Evolutionary conservation across 2,113 vertebrate genomes (phyloP).

Genomic region (Mystacornis crossleyi): DNA sequence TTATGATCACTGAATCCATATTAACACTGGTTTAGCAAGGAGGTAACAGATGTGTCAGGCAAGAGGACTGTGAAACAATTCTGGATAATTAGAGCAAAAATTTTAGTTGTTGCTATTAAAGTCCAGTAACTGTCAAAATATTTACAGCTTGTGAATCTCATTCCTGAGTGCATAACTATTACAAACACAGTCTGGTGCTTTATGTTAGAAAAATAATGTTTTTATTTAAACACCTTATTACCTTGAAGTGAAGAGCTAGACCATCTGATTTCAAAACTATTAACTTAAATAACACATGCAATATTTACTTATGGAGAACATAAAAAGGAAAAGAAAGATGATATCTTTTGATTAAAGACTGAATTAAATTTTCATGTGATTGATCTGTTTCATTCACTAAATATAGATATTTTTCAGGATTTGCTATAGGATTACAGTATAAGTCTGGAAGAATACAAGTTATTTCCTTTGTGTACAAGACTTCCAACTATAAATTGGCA

Average conservation of each 20-base stretch:
- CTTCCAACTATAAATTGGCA: neutral
- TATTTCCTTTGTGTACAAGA: neutral
- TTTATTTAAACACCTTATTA: neutral
- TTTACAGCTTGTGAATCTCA: neutral
- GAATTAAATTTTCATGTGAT: neutral
- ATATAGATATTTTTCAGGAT: neutral
- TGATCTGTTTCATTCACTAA: neutral
- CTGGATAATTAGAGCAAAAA: neutral
- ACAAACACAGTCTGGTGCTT: neutral
- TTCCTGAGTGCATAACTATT: neutral
- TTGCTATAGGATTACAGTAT: neutral
- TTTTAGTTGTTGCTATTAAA: neutral
- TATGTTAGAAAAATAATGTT: neutral
- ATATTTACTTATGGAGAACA: neutral
- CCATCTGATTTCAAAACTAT: neutral
- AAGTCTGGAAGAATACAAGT: neutral
- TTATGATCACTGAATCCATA: neutral
- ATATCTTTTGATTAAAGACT: neutral
- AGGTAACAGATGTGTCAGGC: neutral
- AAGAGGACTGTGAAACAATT: neutral
- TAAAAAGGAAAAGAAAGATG: neutral
- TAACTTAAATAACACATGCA: neutral
- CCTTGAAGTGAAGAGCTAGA: neutral
- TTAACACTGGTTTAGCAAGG: neutral
- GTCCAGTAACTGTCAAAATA: neutral